A percentile compares a stretch with the other conserved stretches of the same genome.
Conservation (phyloP, 2,113 vertebrate species). For the Pyrgilauda ruficollis region DNA sequence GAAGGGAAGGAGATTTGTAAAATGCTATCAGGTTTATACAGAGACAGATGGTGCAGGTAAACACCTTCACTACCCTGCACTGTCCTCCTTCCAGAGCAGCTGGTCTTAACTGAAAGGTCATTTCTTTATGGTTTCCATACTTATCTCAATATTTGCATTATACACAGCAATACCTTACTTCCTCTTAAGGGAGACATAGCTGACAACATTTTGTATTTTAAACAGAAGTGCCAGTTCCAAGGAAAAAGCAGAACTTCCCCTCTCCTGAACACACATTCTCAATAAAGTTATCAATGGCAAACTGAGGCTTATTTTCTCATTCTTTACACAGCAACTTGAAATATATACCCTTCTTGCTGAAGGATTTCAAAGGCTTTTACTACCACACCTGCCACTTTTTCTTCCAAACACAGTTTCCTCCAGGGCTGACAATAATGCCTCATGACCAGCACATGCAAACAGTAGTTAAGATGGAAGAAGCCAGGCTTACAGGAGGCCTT, state of each 20-base stretch:
- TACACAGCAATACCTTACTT: background rate
- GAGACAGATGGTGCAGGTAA: slow-evolving; percentile 64
- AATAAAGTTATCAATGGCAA: background rate
- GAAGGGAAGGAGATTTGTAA: slow-evolving; percentile 63
- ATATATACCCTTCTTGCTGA: background rate
- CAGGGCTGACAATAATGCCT: background rate
- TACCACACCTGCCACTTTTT: background rate
- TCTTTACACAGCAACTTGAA: background rate
- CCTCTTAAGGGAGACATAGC: background rate
- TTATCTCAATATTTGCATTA: slow-evolving; percentile 44
- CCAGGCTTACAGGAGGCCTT: background rate
- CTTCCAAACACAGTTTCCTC: background rate
- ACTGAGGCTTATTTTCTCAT: background rate
- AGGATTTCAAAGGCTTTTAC: background rate
- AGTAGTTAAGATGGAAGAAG: background rate
- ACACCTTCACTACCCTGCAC: slow-evolving; percentile 58
- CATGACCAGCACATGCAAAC: background rate
- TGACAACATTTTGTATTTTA: background rate
- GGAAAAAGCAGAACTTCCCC: background rate
- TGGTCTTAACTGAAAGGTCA: slow-evolving; percentile 15
- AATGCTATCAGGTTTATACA: slow-evolving; percentile 57
- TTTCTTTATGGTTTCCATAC: slow-evolving; percentile 14
- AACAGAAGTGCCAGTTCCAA: background rate
- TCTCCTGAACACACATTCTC: background rate
- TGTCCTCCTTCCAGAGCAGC: slow-evolving; percentile 61